These are phyloP conservation scores for Lagorchestes hirsutus DNA, from an alignment of 2,797 vertebrate species.

Conservation along the genomic window DNA sequence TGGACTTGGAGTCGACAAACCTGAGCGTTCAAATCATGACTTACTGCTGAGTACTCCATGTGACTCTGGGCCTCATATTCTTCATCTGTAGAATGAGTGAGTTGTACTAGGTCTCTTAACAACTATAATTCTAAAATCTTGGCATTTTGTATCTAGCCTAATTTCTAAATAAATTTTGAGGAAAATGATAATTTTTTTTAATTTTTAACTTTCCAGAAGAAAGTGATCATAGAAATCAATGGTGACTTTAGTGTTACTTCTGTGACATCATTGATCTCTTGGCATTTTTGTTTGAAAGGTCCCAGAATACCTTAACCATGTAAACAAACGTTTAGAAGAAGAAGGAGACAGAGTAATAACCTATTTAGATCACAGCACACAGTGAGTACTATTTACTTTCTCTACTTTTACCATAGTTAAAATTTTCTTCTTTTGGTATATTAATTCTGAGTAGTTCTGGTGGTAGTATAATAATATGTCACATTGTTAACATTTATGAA, in stretches of 20 bases:
- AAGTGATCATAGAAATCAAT: background rate
- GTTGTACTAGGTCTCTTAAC: background rate
- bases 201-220: background rate
- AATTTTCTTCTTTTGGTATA: background rate
- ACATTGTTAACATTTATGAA: background rate
- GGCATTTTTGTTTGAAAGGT: constrained; percentile 81
- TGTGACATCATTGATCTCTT: constrained; percentile 35
- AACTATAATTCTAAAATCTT: background rate
- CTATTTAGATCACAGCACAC: constrained; percentile 89
- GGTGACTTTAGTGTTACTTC: background rate
- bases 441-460: background rate
- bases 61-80: background rate
- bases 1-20: background rate
- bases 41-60: background rate
- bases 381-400: constrained; percentile 83
- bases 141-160: background rate
- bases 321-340: constrained; percentile 89
- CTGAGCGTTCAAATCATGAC: background rate
- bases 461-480: background rate
- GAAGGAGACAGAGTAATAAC: constrained; percentile 90
- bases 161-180: background rate
- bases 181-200: background rate
- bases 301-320: constrained; percentile 90
- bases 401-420: background rate
- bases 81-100: background rate